phyloP scores from a whole-genome alignment of 2,888 invertebrate species.

The Eledona agricola region DNA sequence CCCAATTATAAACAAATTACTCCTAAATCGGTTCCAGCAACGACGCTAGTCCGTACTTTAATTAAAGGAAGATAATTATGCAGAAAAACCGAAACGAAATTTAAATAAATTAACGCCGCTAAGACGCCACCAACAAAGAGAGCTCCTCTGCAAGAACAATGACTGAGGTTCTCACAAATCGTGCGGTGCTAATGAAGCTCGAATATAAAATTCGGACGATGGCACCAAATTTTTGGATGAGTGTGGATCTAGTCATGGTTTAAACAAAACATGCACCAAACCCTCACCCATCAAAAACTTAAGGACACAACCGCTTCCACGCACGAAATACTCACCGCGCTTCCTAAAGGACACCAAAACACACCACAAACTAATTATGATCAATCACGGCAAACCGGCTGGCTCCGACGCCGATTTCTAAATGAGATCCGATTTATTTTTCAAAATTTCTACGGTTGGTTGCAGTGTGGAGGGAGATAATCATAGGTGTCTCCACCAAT shows the following conservation, averaged over 20 bases:
- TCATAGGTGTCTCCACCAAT: constrained; percentile 34
- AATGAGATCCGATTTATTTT: constrained; percentile 48
- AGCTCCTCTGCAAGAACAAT: constrained; percentile 8
- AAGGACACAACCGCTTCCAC: no score
- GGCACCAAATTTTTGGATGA: constrained; percentile 71
- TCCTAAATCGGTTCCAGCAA: no score
- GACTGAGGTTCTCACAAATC: constrained; percentile 7
- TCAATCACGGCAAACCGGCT: constrained; percentile 18
- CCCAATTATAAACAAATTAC: no score
- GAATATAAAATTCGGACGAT: constrained; percentile 13
- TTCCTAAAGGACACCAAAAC: constrained; percentile 6
- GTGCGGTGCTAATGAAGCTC: no score
- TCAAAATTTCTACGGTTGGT: constrained; percentile 49
- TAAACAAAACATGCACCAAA: constrained; percentile 73
- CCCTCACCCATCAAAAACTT: constrained; percentile 76
- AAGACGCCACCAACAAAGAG: constrained; percentile 9
- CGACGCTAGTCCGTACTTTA: not conserved
- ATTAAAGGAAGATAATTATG: not conserved
- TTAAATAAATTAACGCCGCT: constrained; percentile 9
- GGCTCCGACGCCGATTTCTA: constrained; percentile 34
- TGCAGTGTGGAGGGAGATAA: constrained; percentile 42
- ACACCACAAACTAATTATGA: not conserved
- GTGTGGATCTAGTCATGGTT: constrained; percentile 83
- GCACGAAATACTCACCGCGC: constrained; percentile 1
- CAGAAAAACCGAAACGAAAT: constrained; percentile 2